These are phyloP conservation scores for Chrysochloris asiatica DNA, from an alignment of 2,113 vertebrate genomes.

Conservation along the genomic window DNA sequence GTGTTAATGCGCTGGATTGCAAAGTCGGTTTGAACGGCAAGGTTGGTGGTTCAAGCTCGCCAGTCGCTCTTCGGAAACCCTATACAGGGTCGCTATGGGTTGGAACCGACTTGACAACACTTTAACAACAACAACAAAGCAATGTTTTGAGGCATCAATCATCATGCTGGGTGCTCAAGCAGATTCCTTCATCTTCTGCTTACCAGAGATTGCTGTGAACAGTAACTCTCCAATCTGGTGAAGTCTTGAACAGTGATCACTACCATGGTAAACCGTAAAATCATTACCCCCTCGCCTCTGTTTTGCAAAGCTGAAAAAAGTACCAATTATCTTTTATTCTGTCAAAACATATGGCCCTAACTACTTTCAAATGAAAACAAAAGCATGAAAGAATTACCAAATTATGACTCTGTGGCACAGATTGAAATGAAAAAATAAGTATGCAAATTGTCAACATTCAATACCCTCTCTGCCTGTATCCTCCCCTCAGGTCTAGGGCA, in stretches of 20 bases:
- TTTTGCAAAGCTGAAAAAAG: slow-evolving; percentile 59
- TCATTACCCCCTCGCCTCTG: slow-evolving; percentile 44
- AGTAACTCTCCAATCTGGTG: slow-evolving; percentile 54
- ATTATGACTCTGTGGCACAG: slow-evolving; percentile 66
- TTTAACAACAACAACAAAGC: too few relatives aligned
- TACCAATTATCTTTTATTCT: slow-evolving; percentile 64
- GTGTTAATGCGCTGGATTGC: too few relatives aligned
- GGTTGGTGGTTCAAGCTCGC: slow-evolving; percentile 9
- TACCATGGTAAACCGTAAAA: slow-evolving; percentile 45
- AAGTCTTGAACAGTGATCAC: slow-evolving; percentile 51
- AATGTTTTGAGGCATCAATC: neutral
- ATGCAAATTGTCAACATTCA: slow-evolving; percentile 49
- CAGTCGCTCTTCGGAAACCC: neutral
- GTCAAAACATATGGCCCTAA: slow-evolving; percentile 73
- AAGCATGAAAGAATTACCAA: slow-evolving; percentile 77
- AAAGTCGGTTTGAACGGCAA: too few relatives aligned
- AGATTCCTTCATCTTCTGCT: slow-evolving; percentile 17
- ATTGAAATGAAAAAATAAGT: slow-evolving; percentile 48
- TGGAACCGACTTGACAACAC: too few relatives aligned
- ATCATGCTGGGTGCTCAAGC: neutral
- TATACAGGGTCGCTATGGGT: neutral
- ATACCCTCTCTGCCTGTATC: neutral
- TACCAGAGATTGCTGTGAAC: slow-evolving; percentile 39
- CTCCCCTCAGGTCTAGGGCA: neutral
- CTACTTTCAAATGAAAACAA: slow-evolving; percentile 74